phyloP scores from a whole-genome alignment of 2,797 vertebrate genomes.

The Dendrocincla fuliginosa region DNA sequence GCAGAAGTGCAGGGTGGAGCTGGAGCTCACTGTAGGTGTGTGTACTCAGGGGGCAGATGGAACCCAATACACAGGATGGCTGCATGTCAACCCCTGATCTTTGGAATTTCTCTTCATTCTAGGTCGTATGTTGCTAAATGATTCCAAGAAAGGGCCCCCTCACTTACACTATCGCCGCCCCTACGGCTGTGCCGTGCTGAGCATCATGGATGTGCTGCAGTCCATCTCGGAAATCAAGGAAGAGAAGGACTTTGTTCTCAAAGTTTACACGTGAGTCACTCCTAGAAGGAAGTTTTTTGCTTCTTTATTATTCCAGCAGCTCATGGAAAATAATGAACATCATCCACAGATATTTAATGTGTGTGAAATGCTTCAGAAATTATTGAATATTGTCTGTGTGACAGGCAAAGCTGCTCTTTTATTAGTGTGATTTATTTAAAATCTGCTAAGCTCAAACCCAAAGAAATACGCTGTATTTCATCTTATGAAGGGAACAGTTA shows the following conservation, averaged over 20 bases:
- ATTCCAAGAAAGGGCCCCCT: slow-evolving; percentile 95
- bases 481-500: not conserved
- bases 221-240: slow-evolving; percentile 96
- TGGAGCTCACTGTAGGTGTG: not conserved
- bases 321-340: not conserved
- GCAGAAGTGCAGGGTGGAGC: not conserved
- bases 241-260: slow-evolving; percentile 99
- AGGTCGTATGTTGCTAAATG: slow-evolving; percentile 98
- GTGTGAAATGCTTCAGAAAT: not conserved
- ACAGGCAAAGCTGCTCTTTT: not conserved
- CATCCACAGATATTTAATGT: not conserved
- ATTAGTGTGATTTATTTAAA: not conserved
- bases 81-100: not conserved
- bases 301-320: not conserved
- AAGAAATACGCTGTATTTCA: not conserved
- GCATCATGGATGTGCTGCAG: slow-evolving; percentile 94
- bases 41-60: not conserved
- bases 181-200: slow-evolving; percentile 95
- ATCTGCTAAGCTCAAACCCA: not conserved
- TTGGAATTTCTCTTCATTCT: not conserved
- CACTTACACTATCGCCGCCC: slow-evolving; percentile 94
- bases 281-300: not conserved
- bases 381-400: not conserved
- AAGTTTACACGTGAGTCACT: slow-evolving; percentile 97
- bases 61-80: not conserved